These are phyloP conservation scores for Thera obeliscata DNA, from an alignment of 2,888 invertebrate genomes.

Conservation along the genomic window DNA sequence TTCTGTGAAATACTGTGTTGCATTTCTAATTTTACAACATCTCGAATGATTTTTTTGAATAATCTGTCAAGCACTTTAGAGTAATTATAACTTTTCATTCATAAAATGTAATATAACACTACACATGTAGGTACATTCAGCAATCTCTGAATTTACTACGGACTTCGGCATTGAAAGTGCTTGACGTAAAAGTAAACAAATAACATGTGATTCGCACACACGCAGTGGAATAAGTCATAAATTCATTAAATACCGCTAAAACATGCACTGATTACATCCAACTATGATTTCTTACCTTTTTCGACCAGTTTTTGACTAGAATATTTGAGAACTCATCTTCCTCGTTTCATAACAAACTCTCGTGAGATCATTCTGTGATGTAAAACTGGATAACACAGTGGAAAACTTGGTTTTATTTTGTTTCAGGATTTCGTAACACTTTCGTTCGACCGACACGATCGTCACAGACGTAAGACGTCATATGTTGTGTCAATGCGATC, in stretches of 20 bases:
- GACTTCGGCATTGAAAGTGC: conserved; percentile 31
- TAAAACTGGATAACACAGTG: conserved; percentile 44
- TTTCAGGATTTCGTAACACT: conserved; percentile 65
- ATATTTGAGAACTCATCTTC: conserved; percentile 49
- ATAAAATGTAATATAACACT: neutral
- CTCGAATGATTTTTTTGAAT: neutral
- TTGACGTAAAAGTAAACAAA: conserved; percentile 43
- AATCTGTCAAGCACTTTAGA: neutral
- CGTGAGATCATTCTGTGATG: conserved; percentile 46
- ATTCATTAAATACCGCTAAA: conserved; percentile 9
- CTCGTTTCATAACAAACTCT: conserved; percentile 43
- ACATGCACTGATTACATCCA: conserved; percentile 4
- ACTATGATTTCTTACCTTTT: conserved; percentile 39
- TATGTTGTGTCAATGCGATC: conserved; percentile 25
- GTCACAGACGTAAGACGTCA: conserved; percentile 17
- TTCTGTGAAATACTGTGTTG: conserved; percentile 6
- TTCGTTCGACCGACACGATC: neutral
- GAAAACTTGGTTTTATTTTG: conserved; percentile 51
- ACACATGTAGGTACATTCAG: neutral
- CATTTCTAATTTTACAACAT: neutral
- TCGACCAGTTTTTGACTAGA: conserved; percentile 26
- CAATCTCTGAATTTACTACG: conserved; percentile 25
- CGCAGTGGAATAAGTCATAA: conserved; percentile 7
- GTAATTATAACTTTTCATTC: conserved; percentile 9
- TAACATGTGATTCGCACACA: conserved; percentile 37